Evolutionary conservation across 2,113 vertebrate species (phyloP).

Genomic region (Brachionichthys hirsutus): DNA sequence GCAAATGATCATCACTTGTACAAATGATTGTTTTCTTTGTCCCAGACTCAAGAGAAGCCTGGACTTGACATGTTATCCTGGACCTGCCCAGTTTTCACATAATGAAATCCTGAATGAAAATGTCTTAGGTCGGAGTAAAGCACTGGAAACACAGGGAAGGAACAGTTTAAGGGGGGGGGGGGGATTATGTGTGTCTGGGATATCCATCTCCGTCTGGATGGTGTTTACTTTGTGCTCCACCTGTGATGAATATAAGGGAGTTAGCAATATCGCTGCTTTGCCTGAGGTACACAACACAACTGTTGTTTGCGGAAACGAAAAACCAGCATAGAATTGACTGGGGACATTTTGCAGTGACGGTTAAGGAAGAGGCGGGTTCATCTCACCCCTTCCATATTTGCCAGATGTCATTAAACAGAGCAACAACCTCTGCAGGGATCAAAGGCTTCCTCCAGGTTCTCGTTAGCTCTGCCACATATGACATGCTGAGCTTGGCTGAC

Average conservation of each 20-base stretch:
- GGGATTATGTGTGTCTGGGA: conserved; percentile 36
- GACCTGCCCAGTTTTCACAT: conserved; percentile 31
- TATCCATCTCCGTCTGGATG: conserved; percentile 32
- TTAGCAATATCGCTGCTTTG: conserved; percentile 17
- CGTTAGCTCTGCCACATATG: conserved; percentile 46
- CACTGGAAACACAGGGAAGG: conserved; percentile 9
- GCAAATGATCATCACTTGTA: conserved; percentile 62
- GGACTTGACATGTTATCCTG: conserved; percentile 27
- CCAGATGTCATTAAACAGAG: conserved; percentile 61
- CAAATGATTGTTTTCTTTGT: conserved; percentile 50
- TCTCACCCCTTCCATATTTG: conserved; percentile 39
- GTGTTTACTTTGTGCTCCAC: conserved; percentile 51
- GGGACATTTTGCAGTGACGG: conserved; percentile 24
- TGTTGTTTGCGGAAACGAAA: conserved; percentile 42
- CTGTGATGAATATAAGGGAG: conserved; percentile 43
- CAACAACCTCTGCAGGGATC: conserved; percentile 50
- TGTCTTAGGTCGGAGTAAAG: background rate
- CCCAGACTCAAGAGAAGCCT: conserved; percentile 27
- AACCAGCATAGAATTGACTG: conserved; percentile 23
- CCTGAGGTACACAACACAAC: conserved; percentile 46
- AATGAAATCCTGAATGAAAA: conserved; percentile 25
- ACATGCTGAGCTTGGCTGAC: conserved; percentile 27
- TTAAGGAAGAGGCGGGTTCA: conserved; percentile 17
- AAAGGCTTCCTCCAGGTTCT: conserved; percentile 64
- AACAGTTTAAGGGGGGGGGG: conserved; percentile 23